Percentiles rank a stretch among this genome's conserved stretches.
phyloP scores from a whole-genome alignment of 2,797 vertebrate genomes.

The Carduelis carduelis region DNA sequence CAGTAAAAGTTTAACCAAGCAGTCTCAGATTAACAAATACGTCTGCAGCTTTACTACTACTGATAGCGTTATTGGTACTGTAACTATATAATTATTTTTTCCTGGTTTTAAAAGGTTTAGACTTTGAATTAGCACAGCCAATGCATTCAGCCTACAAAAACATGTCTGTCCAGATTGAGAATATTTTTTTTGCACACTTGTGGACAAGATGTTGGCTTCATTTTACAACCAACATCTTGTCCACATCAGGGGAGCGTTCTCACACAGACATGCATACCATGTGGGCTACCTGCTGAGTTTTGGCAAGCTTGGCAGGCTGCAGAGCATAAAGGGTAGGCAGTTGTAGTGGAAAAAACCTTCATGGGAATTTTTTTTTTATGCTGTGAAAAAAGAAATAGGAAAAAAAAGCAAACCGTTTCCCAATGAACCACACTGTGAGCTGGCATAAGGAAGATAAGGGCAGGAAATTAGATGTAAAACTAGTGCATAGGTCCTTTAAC shows the following conservation, averaged over 20 bases:
- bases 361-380: constrained; percentile 74
- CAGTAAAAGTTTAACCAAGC: constrained; percentile 32
- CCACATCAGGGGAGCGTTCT: constrained; percentile 78
- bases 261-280: constrained; percentile 78
- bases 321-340: constrained; percentile 74
- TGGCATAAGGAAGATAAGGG: constrained; percentile 76
- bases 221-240: constrained; percentile 81
- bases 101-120: constrained; percentile 33
- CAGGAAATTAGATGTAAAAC: constrained; percentile 78
- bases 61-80: constrained; percentile 6
- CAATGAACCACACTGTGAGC: constrained; percentile 74
- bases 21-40: constrained; percentile 5
- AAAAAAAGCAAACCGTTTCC: constrained; percentile 56
- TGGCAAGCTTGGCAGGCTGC: constrained; percentile 78
- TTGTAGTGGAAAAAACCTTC: constrained; percentile 74
- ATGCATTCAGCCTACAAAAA: constrained; percentile 48
- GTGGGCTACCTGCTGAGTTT: constrained; percentile 79
- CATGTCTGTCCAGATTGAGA: constrained; percentile 29
- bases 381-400: constrained; percentile 22
- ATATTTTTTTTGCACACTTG: constrained; percentile 77
- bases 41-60: constrained; percentile 34
- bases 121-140: constrained; percentile 45
- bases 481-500: constrained; percentile 60
- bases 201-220: constrained; percentile 79
- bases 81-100: neutral